Evolutionary conservation across 2,888 invertebrate genomes (phyloP).

Genomic region (Leptinotarsa juncta): DNA sequence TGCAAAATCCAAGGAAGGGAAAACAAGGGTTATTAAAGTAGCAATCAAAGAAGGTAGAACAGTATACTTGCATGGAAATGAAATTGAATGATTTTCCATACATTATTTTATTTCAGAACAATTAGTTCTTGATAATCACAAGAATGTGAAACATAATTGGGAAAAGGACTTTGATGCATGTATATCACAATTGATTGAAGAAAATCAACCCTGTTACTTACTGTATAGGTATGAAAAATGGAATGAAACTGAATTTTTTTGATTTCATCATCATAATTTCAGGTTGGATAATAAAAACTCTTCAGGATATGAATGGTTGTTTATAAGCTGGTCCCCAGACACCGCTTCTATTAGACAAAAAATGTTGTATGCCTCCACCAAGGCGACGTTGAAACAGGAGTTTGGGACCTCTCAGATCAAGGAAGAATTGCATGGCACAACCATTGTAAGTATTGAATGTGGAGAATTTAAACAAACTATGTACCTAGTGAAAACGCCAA

Average conservation of each 20-base stretch:
- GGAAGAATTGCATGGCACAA: constrained; percentile 93
- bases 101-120: constrained; percentile 72
- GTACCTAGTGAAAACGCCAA: no score
- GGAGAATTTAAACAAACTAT: no score
- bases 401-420: constrained; percentile 95
- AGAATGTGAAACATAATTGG: constrained; percentile 80
- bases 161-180: constrained; percentile 87
- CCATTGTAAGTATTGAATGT: constrained; percentile 67
- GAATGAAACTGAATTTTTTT: not conserved
- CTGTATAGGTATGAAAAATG: constrained; percentile 78
- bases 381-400: constrained; percentile 95
- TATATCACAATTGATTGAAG: constrained; percentile 77
- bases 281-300: constrained; percentile 83
- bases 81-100: not conserved
- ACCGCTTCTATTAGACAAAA: constrained; percentile 91
- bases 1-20: constrained; percentile 84
- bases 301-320: constrained; percentile 90
- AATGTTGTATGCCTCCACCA: constrained; percentile 98
- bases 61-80: constrained; percentile 1
- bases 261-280: constrained; percentile 33
- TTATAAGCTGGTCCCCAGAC: constrained; percentile 96
- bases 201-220: constrained; percentile 90
- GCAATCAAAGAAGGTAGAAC: constrained; percentile 85
- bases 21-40: constrained; percentile 83
- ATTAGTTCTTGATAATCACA: constrained; percentile 74